Evolutionary conservation across 2,797 vertebrate genomes (phyloP).

Genomic region (Lepidocolaptes lacrymiger): DNA sequence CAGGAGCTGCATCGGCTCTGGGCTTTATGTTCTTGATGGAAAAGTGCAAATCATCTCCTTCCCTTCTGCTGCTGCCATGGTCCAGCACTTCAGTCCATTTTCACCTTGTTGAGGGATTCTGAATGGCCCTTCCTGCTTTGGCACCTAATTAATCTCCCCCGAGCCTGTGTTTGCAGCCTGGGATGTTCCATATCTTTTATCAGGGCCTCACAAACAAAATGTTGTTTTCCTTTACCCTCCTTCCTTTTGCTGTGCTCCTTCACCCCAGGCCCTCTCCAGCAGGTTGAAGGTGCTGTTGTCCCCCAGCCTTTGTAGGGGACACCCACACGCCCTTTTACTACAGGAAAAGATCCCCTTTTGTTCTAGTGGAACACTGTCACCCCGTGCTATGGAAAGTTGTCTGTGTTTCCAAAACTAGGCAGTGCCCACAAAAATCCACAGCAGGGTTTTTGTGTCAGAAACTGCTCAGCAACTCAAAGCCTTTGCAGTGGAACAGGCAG

Average conservation of each 20-base stretch:
- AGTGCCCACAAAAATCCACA: background rate
- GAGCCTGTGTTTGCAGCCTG: slow-evolving; percentile 59
- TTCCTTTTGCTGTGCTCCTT: background rate
- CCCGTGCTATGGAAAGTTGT: background rate
- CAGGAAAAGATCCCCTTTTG: background rate
- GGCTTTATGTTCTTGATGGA: slow-evolving; percentile 67
- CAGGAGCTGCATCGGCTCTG: slow-evolving; percentile 26
- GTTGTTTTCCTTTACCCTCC: background rate
- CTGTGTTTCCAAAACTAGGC: background rate
- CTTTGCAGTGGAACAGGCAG: background rate
- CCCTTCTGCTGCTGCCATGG: slow-evolving; percentile 56
- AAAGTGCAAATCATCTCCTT: slow-evolving; percentile 70
- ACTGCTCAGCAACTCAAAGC: background rate
- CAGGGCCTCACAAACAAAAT: background rate
- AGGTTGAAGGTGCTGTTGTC: background rate
- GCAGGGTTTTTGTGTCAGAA: background rate
- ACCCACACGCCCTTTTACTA: background rate
- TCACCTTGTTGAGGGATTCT: slow-evolving; percentile 71
- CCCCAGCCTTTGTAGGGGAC: background rate
- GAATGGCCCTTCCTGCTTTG: slow-evolving; percentile 60
- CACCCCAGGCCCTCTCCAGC: background rate
- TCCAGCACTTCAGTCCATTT: slow-evolving; percentile 77
- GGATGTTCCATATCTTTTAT: background rate
- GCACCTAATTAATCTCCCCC: slow-evolving; percentile 77
- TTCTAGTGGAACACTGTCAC: background rate